phyloP scores from a whole-genome alignment of 2,888 invertebrate genomes.

The Luperina nickerlii region DNA sequence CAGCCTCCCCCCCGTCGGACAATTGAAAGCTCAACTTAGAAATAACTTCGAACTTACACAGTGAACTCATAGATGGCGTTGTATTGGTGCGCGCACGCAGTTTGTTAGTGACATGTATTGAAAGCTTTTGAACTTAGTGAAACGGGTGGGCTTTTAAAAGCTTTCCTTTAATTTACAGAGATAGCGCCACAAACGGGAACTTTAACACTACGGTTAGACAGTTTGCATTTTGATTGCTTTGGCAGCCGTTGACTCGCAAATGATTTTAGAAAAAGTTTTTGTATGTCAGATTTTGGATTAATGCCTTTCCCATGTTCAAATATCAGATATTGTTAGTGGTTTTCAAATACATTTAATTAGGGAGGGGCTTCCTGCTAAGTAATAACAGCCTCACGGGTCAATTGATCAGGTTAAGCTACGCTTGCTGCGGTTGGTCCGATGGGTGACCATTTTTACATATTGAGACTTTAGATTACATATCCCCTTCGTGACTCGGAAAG shows the following conservation, averaged over 20 bases:
- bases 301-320: not conserved
- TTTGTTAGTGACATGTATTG: constrained; percentile 17
- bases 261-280: not conserved
- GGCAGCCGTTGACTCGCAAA: not conserved
- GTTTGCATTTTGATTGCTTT: not conserved
- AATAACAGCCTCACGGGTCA: not conserved
- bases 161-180: constrained; percentile 31
- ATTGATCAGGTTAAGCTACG: not conserved
- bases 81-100: constrained; percentile 54
- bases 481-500: not conserved
- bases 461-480: not conserved
- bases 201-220: not conserved
- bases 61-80: constrained; percentile 49
- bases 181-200: constrained; percentile 22
- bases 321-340: not conserved
- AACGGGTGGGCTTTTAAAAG: not conserved
- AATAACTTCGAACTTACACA: constrained; percentile 1
- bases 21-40: constrained; percentile 15
- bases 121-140: constrained; percentile 1
- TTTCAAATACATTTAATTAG: not conserved
- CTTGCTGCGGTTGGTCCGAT: not conserved
- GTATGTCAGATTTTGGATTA: not conserved
- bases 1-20: not conserved
- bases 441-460: not conserved
- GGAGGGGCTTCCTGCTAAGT: no score